These are phyloP conservation scores for Desmophyllum pertusum DNA, from an alignment of 92 coral and sea anemone species.

Conservation along the genomic window DNA sequence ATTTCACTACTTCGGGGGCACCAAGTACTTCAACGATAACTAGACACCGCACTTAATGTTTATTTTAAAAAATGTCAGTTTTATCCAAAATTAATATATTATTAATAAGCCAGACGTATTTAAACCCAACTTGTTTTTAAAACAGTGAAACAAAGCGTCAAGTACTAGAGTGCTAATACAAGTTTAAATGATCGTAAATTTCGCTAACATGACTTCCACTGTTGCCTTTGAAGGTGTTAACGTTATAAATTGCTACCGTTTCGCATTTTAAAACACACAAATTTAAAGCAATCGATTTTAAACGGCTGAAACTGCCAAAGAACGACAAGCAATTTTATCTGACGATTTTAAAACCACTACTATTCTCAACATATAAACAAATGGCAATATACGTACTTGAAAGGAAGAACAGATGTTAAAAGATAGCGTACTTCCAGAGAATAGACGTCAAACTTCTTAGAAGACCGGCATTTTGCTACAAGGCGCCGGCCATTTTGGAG, in stretches of 20 bases:
- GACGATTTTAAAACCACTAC: neutral
- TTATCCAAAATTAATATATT: neutral
- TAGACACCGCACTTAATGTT: neutral
- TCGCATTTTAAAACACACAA: neutral
- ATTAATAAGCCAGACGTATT: neutral
- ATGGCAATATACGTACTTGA: neutral
- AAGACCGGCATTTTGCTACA: neutral
- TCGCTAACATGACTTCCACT: neutral
- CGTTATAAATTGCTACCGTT: neutral
- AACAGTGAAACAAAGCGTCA: neutral
- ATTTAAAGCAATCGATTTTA: neutral
- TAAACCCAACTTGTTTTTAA: neutral
- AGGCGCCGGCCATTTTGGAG: neutral
- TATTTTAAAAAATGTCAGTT: neutral
- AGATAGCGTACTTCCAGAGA: neutral
- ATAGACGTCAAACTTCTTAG: neutral
- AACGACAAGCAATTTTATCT: neutral
- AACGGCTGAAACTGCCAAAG: neutral
- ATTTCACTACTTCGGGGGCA: neutral
- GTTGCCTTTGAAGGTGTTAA: neutral
- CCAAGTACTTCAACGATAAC: neutral
- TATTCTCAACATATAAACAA: neutral
- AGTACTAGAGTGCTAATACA: neutral
- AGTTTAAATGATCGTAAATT: neutral
- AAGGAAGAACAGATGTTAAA: neutral